phyloP scores from a whole-genome alignment of 2,797 vertebrate genomes.

The Pelobates cultripes region DNA sequence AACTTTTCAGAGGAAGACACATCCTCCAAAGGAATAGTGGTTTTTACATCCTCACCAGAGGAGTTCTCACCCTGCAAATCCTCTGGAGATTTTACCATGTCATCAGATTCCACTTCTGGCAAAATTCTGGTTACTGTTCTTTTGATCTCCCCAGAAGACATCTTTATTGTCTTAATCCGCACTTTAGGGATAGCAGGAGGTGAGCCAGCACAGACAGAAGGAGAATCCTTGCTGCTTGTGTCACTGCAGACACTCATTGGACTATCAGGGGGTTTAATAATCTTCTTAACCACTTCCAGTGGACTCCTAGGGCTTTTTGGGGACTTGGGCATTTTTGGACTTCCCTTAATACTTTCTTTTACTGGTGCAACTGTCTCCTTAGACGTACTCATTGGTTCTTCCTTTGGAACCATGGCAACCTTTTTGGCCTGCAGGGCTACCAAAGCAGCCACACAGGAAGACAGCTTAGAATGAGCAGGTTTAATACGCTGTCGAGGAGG shows the following conservation, averaged over 20 bases:
- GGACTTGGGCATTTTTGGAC: slow-evolving; percentile 87
- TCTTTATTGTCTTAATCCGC: slow-evolving; percentile 97
- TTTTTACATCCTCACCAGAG: slow-evolving; percentile 75
- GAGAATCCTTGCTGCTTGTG: slow-evolving; percentile 87
- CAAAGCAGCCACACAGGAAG: slow-evolving; percentile 90
- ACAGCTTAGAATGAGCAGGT: slow-evolving; percentile 84
- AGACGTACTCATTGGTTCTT: slow-evolving; percentile 69
- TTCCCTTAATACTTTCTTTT: slow-evolving; percentile 79
- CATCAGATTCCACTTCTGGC: slow-evolving; percentile 88
- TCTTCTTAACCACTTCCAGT: slow-evolving; percentile 83
- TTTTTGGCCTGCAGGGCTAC: slow-evolving; percentile 89
- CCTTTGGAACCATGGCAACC: slow-evolving; percentile 73
- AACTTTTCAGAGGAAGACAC: slow-evolving; percentile 61
- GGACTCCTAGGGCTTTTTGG: slow-evolving; percentile 92
- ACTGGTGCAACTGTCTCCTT: slow-evolving; percentile 73
- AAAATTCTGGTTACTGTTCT: slow-evolving; percentile 91
- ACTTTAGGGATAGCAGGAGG: slow-evolving; percentile 94
- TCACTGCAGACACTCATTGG: slow-evolving; percentile 92
- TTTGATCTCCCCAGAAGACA: slow-evolving; percentile 92
- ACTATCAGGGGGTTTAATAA: slow-evolving; percentile 86
- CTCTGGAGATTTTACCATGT: slow-evolving; percentile 82
- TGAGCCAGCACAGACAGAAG: slow-evolving; percentile 84
- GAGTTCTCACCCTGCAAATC: slow-evolving; percentile 80
- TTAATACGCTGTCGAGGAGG: slow-evolving; percentile 78
- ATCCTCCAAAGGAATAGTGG: slow-evolving; percentile 60